Percentiles rank a stretch among this genome's conserved stretches.
Evolutionary conservation across 2,797 vertebrate genomes (phyloP).

Genomic region (Florisuga fusca): DNA sequence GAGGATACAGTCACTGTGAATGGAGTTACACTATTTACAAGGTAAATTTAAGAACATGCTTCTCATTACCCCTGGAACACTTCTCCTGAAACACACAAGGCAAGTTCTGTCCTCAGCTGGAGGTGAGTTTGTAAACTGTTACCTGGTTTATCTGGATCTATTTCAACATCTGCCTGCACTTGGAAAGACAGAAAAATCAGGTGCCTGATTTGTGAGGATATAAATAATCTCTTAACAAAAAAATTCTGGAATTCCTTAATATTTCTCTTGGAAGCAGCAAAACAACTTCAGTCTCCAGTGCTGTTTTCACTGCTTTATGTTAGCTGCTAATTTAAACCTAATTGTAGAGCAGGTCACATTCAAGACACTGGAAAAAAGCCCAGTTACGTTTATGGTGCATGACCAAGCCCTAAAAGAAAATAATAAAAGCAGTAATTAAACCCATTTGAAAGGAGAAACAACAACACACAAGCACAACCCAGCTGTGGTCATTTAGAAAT

Average conservation of each 20-base stretch:
- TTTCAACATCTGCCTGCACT: not conserved
- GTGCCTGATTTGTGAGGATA: not conserved
- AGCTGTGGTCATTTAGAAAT: not conserved
- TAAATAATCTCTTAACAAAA: not conserved
- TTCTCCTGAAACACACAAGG: not conserved
- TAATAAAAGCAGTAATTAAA: constrained; percentile 19
- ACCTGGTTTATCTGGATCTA: not conserved
- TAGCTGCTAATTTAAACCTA: constrained; percentile 29
- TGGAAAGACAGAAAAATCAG: not conserved
- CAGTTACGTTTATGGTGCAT: not conserved
- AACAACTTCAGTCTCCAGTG: not conserved
- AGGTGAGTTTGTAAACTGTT: not conserved
- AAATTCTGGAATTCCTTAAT: not conserved
- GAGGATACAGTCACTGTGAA: not conserved
- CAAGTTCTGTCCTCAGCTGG: not conserved
- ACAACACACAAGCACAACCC: not conserved
- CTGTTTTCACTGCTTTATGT: not conserved
- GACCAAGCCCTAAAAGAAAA: constrained; percentile 11
- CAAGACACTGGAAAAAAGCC: constrained; percentile 1
- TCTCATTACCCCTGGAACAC: not conserved
- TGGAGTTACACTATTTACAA: not conserved
- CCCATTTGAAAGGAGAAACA: not conserved
- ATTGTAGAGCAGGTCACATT: not conserved
- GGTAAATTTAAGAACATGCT: not conserved
- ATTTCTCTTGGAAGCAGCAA: not conserved